Base-by-base conservation (phyloP, 2,113 vertebrate genomes). In the Sylvietta virens region DNA sequence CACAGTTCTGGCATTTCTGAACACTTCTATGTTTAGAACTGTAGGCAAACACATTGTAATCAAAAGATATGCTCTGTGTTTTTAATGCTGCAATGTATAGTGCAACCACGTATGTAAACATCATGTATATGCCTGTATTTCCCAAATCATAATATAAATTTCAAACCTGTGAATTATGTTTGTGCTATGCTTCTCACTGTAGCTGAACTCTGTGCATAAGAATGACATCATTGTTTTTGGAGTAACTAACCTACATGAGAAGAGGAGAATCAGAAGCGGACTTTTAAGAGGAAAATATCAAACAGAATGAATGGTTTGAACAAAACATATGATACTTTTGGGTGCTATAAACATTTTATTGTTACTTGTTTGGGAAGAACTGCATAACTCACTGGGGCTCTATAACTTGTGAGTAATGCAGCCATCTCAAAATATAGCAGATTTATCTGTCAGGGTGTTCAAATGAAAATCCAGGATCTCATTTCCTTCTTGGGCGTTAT, bases 301-400 rank as follows among this genome's bases (percentile, higher is more conserved):
- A 96, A 97, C 53, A 82, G 86, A 95, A 94, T 86, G 83, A 96
- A 95, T 71, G 64, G 44, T 60, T 70, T 72, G 50, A 92, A 60
- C 45, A 58, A 69, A 78, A 67, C 66, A 62, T 84, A 89, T 14
- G 61, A 88, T 86, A 66, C 86, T 94, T 96, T 90, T 16, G 91
- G 87, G 87, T 78, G 37, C 74, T 84, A 70, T 96, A 93, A 95
- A 95, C 86, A 42, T 87, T 94, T 97, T 96, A 94, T 53, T 88
- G 85, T 95, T 82, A 72, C 90, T 93, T 87, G 83, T 95, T 91
- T 92, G 88, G 69, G 86, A 95, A 94, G 94, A 96, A 58, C 87
- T 71, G 77, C 44, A 56, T 86, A 94, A 94, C 54, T 94, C 90
- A 89, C 74, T 42, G 35, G 90, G 76, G 83, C 76, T 94, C 71